Percentiles rank a stretch among this genome's conserved stretches.
These are phyloP conservation scores for Onychomys torridus DNA, from an alignment of 2,797 vertebrate species.

Conservation along the genomic window DNA sequence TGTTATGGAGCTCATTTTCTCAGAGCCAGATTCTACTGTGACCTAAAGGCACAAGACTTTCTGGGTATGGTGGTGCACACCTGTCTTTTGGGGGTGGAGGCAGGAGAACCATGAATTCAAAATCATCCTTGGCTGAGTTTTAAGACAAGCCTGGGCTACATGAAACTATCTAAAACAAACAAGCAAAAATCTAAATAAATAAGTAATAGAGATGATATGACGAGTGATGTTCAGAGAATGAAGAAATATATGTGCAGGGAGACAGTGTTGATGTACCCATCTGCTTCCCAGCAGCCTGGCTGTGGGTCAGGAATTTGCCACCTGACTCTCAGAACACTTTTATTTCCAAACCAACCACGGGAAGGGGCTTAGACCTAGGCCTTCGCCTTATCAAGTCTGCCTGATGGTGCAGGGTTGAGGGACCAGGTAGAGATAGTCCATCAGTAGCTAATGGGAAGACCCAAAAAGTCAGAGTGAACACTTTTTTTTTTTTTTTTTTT, in stretches of 20 bases:
- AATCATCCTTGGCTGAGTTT: neutral
- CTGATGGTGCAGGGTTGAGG: neutral
- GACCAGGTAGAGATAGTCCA: slow-evolving; percentile 65
- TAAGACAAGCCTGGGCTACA: neutral
- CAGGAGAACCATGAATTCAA: neutral
- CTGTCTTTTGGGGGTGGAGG: neutral
- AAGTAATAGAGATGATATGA: neutral
- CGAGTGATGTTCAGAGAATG: slow-evolving; percentile 33
- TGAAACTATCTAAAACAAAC: neutral
- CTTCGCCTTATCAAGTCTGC: slow-evolving; percentile 35
- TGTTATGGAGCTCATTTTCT: slow-evolving; percentile 56
- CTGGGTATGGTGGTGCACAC: neutral
- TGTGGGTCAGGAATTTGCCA: slow-evolving; percentile 45
- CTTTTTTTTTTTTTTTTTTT: slow-evolving; percentile 1
- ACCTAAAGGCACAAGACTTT: slow-evolving; percentile 33
- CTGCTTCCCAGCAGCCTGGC: slow-evolving; percentile 41
- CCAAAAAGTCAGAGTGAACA: neutral
- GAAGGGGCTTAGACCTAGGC: slow-evolving; percentile 41
- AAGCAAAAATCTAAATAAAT: neutral
- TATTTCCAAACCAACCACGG: slow-evolving; percentile 58
- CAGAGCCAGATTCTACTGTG: slow-evolving; percentile 49
- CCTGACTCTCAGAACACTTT: slow-evolving; percentile 34
- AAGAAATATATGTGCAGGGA: neutral
- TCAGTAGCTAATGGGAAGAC: slow-evolving; percentile 37
- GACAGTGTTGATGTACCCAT: neutral